Evolutionary conservation across 2,888 invertebrate species (phyloP).

Genomic region (Drosophila ustulata): DNA sequence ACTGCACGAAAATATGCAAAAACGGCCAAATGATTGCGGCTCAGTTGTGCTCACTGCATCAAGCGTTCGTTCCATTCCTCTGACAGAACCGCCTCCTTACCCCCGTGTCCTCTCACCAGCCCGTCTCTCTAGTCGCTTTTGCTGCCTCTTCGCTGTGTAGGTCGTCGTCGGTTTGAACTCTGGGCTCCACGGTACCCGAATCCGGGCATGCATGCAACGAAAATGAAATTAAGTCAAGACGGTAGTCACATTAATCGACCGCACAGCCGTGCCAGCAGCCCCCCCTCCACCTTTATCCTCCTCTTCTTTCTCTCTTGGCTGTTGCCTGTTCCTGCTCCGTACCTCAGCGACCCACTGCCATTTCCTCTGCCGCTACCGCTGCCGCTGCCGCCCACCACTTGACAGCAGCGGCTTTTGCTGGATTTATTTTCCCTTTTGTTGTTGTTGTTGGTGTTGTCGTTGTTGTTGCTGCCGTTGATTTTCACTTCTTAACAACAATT

Average conservation of each 20-base stretch:
- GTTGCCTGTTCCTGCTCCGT: not conserved
- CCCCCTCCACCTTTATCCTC: not conserved
- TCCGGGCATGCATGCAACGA: conserved; percentile 72
- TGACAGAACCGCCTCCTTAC: not conserved
- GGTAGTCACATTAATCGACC: conserved; percentile 78
- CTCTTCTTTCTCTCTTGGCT: not conserved
- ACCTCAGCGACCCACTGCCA: conserved; percentile 26
- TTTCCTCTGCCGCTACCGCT: conserved; percentile 43
- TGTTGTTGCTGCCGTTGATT: conserved; percentile 65
- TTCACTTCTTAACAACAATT: conserved; percentile 82
- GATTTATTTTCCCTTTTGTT: conserved; percentile 70
- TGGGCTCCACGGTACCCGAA: conserved; percentile 45
- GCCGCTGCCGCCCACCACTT: conserved; percentile 60
- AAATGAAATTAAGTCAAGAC: conserved; percentile 80
- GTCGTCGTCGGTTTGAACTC: conserved; percentile 41
- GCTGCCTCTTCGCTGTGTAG: conserved; percentile 40
- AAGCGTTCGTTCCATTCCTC: conserved; percentile 18
- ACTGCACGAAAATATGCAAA: conserved; percentile 77
- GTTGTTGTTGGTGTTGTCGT: conserved; percentile 16
- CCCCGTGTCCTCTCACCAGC: not conserved
- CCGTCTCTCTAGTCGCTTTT: not conserved
- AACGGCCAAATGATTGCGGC: conserved; percentile 79
- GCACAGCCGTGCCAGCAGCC: conserved; percentile 43
- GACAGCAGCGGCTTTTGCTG: conserved; percentile 67
- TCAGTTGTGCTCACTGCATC: conserved; percentile 63